Percentiles rank a stretch among this genome's conserved stretches.
These are phyloP conservation scores for Epirrhoe alternata DNA, from an alignment of 2,888 invertebrate species.

Conservation along the genomic window DNA sequence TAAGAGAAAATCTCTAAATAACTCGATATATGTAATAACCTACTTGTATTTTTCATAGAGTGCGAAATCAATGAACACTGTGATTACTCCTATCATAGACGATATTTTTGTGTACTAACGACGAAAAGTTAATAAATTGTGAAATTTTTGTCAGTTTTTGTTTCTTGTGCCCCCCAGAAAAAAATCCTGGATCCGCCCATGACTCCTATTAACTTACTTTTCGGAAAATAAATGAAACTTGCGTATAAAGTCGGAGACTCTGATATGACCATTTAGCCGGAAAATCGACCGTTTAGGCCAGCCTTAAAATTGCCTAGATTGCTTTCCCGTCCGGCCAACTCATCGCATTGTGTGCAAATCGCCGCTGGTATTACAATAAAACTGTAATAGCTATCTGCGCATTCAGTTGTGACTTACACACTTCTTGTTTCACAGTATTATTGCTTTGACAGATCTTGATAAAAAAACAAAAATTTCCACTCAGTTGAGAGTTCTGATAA, in stretches of 20 bases:
- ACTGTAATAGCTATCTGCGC: constrained; percentile 32
- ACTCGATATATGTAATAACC: no score
- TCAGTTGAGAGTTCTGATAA: not conserved
- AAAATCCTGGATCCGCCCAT: no score
- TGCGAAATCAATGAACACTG: no score
- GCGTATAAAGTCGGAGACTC: constrained; percentile 3
- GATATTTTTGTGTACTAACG: no score
- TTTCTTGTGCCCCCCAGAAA: no score
- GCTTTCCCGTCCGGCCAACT: constrained; percentile 43
- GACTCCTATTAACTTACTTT: no score
- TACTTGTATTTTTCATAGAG: no score
- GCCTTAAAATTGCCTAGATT: constrained; percentile 44
- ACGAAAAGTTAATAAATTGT: no score
- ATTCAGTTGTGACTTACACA: constrained; percentile 27
- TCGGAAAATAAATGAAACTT: no score
- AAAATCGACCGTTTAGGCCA: constrained; percentile 8
- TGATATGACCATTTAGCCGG: constrained; percentile 16
- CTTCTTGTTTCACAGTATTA: constrained; percentile 21
- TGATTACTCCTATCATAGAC: no score
- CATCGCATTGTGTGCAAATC: constrained; percentile 52
- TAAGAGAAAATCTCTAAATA: not conserved
- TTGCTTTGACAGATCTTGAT: constrained; percentile 12
- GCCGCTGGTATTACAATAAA: constrained; percentile 41
- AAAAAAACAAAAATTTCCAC: no score
- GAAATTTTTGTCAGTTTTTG: no score